Conservation (phyloP, 2,113 vertebrate genomes). For the Sporophila hypoxantha region DNA sequence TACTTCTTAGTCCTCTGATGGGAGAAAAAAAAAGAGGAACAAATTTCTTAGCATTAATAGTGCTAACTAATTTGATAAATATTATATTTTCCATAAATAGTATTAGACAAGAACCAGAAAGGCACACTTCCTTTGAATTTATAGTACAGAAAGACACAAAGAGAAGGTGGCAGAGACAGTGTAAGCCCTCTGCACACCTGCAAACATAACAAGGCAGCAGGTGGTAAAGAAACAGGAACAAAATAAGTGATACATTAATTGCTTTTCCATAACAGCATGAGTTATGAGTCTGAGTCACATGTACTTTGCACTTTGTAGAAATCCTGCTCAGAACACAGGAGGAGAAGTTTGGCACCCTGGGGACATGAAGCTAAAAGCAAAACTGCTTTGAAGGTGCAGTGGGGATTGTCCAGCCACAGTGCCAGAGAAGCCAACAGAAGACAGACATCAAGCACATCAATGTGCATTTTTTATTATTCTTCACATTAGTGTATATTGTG, state of each 20-base stretch:
- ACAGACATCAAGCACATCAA: not conserved
- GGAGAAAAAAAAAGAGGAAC: not conserved
- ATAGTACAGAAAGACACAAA: not conserved
- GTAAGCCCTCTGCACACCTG: not conserved
- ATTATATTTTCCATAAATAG: not conserved
- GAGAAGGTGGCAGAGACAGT: not conserved
- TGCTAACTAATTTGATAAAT: not conserved
- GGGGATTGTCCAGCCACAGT: not conserved
- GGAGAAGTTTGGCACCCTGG: not conserved
- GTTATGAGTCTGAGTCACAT: not conserved
- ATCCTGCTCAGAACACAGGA: not conserved
- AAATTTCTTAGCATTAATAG: not conserved
- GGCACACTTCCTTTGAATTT: not conserved
- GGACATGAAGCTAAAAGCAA: not conserved
- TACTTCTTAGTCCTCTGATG: constrained; percentile 63
- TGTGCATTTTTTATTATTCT: not conserved
- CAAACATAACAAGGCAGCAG: not conserved
- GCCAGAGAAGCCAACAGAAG: not conserved
- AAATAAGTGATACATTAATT: not conserved
- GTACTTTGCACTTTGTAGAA: not conserved
- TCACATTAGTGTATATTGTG: not conserved
- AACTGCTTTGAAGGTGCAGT: not conserved
- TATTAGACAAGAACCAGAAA: not conserved
- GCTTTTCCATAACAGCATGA: not conserved
- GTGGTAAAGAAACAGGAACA: not conserved